These are phyloP conservation scores for Campoplex capitator DNA, from an alignment of 2,888 invertebrate species.

Conservation along the genomic window DNA sequence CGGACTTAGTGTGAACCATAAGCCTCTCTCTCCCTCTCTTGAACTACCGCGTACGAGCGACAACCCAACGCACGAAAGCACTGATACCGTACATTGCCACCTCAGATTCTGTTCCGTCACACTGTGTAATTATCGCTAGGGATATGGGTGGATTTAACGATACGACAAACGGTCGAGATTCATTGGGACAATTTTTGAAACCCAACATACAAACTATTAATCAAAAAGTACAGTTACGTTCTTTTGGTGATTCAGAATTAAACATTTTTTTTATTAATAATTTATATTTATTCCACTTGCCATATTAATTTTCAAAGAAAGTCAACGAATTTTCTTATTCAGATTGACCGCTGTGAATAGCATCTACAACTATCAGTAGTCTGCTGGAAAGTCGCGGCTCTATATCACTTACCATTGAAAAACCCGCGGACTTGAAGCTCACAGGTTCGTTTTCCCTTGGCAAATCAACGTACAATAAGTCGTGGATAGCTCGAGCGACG, in stretches of 20 bases:
- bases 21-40: slow-evolving; percentile 57
- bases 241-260: background rate
- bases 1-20: slow-evolving; percentile 76
- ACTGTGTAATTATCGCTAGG: slow-evolving; percentile 58
- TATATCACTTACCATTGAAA: slow-evolving; percentile 17
- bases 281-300: background rate
- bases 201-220: background rate
- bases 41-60: slow-evolving; percentile 44
- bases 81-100: slow-evolving; percentile 57
- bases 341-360: slow-evolving; percentile 25
- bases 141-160: slow-evolving; percentile 50
- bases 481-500: slow-evolving; percentile 38
- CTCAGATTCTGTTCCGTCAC: slow-evolving; percentile 69
- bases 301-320: slow-evolving; percentile 16
- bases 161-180: slow-evolving; percentile 64
- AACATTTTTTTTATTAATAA: slow-evolving; percentile 6
- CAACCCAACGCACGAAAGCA: slow-evolving; percentile 38
- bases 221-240: background rate
- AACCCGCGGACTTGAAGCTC: slow-evolving; percentile 3
- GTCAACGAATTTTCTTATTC: slow-evolving; percentile 24
- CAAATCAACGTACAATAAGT: slow-evolving; percentile 58
- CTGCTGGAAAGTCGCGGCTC: background rate
- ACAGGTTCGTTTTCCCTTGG: slow-evolving; percentile 50
- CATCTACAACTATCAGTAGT: slow-evolving; percentile 38
- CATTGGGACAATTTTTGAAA: background rate